Evolutionary conservation across 1,140 invertebrate species (phyloP), one percentile per base, ranked within the genome.

Genomic region (Sinella curviseta): DNA sequence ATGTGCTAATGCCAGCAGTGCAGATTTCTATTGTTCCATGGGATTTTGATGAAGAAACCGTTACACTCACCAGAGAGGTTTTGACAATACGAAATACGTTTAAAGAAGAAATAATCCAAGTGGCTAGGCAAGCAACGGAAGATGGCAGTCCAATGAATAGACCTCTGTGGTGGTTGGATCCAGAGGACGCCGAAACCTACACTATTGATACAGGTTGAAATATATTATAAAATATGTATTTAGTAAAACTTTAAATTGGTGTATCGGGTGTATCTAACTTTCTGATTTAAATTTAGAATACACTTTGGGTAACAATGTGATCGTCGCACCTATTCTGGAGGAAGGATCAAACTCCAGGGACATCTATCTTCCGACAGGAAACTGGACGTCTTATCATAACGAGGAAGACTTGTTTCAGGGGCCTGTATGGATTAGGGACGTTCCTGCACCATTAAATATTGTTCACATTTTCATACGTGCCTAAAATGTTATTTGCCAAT

Each of bases 21-120:
- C 95, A 98, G 87, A 96, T 95, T 86, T 96, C 95, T 1, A 92
- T 92, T 81, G 90, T 92, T 0, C 96, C 96, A 0, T 98, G 95
- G 95, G 90, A 94, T 76, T 97, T 91, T 86, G 93, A 94, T 83
- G 84, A 89, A 3, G 90, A 94, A 90, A 90, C 89, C 0, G 87
- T 93, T 1, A 84, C 87, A n/a, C 91, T 95, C 39, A 89, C 90
- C 79, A 90, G 89, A 78, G 89, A 87, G 76, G 92, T 91, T 83
- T 91, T 92, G 0, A 84, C 90, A 26, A 85, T 96, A 0, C 94
- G 95, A 85, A 89, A 89, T 20, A 83, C 90, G 24, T 92, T 91
- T 82, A 87, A 92, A 0, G 88, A 90, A 16, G 86, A 88, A 48
- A 93, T 96, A 34, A 84, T 91, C 28, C 85, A 86, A 12, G 87